Base-by-base conservation (phyloP, 2,113 vertebrate species). In the Centrocercus urophasianus region DNA sequence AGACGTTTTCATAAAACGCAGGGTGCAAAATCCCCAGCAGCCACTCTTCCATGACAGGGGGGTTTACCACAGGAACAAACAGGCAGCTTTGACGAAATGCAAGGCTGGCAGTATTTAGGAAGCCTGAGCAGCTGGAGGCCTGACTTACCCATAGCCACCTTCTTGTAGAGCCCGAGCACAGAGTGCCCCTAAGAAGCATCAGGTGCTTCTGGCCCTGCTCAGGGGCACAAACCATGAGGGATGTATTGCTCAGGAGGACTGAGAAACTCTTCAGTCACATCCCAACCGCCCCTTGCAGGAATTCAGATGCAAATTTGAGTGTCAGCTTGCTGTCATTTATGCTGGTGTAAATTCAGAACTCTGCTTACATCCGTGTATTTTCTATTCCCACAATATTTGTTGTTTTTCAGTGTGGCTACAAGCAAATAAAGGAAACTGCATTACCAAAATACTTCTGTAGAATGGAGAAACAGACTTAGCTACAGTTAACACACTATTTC, bases 371-470 rank as follows among this genome's bases (percentile, higher is more conserved):
- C 24, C 10, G 14, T 48, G 16, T 40, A 20, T 67, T 50, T 66
- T 45, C 60, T 54, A 30, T 61, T 66, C 32, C 61, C 47, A 47
- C 45, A 61, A 28, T 40, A 48, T 63, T 69, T 25, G 25, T 12
- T 36, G 25, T 73, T 60, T 54, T 40, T 54, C 36, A 34, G 11
- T 14, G 13, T 10, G 34, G 19, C 52, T 79, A 54, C 45, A 67
- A 40, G 38, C 16, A 25, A 85, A 40, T 10, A 34, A 10, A 52
- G n/a, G 43, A 14, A 66, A 47, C 38, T 56, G 2, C 17, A 18
- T 27, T 42, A 52, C 22, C 28, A 38, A 34, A 19, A 20, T 10
- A 18, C n/a, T 61, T 2, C 4, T 1, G 0, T 7, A 42, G 21
- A 36, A 52, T 22, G 24, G 52, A 57, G 30, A 60, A 48, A 27